Evolutionary conservation across 1,140 invertebrate species (phyloP), one percentile per base, ranked within the genome.

Genomic region (Papilio polyxenes): DNA sequence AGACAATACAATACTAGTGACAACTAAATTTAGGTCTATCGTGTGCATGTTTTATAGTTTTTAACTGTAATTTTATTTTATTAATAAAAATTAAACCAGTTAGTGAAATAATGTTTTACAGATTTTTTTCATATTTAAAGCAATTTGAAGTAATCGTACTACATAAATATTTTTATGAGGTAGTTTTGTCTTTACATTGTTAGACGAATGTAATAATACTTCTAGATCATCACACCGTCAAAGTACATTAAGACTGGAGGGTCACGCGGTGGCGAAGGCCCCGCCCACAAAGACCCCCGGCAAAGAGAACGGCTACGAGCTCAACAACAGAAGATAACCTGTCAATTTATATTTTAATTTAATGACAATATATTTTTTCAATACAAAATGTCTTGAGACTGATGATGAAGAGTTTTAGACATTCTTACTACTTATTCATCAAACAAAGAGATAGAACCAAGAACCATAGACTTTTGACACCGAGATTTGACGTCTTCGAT

Each of bases 191-290:
- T 44, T 44, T 6, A 7, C 7, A 44, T 31, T 31, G 40, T 44
- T 44, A 44, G 40, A 44, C 7, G 40, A 44, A 2, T 20, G 53
- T 78, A 65, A 81, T 11, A 80, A 7, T 40, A 6, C 85, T 75
- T 82, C 83, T 88, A 95, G 95, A 83, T 95, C 95, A n/a, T 96
- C 95, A 3, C 95, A 96, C 83, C 91, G 95, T 56, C 95, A 96
- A 88, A 96, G 95, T 88, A 96, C 95, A 0, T 85, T 96, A 15
- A 91, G 95, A 85, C 85, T 96, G 78, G 95, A 96, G 88, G 95
- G 95, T 0, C 95, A 93, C 84, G 93, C 90, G 31, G 91, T 93
- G 0, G 89, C 93, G 1, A 94, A 93, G 51, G 90, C 90, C 0
- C 90, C 91, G 0, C 92, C 92, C 0, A 56, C 90, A 11, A 93